Percentiles rank a stretch among this genome's conserved stretches.
Conservation (phyloP, 2,797 vertebrate species). For the Cyprinodon diabolis region DNA sequence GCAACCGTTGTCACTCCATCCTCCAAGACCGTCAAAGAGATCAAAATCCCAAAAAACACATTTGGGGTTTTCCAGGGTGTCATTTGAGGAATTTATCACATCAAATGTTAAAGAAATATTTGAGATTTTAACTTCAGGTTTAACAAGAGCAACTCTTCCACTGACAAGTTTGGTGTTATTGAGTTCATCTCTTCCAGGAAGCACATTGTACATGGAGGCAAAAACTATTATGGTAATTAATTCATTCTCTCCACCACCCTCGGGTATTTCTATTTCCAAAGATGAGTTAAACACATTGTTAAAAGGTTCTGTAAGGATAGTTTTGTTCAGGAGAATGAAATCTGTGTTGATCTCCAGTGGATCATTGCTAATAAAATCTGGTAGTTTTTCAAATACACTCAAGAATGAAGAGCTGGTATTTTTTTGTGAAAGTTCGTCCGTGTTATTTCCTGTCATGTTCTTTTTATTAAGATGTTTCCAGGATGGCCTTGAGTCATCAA, state of each 20-base stretch:
- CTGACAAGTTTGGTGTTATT: slow-evolving; percentile 21
- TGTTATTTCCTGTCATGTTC: too few relatives aligned
- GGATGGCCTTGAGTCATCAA: background rate
- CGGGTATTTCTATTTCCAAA: slow-evolving; percentile 70
- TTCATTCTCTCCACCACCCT: background rate
- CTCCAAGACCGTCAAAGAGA: slow-evolving; percentile 39
- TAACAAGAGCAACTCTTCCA: background rate
- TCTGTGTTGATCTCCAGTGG: slow-evolving; percentile 48
- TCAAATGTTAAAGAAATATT: slow-evolving; percentile 83
- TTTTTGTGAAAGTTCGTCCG: too few relatives aligned
- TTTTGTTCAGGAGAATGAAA: slow-evolving; percentile 72
- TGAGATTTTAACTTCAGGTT: slow-evolving; percentile 35
- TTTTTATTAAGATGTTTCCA: slow-evolving; percentile 70
- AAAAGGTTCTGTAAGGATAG: slow-evolving; percentile 34
- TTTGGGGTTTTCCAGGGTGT: slow-evolving; percentile 38
- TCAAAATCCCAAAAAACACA: slow-evolving; percentile 94
- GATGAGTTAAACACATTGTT: slow-evolving; percentile 73
- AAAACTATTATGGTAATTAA: slow-evolving; percentile 58
- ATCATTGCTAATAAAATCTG: slow-evolving; percentile 4
- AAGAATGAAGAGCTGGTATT: slow-evolving; percentile 73
- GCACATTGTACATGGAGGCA: slow-evolving; percentile 72
- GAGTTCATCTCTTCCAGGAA: slow-evolving; percentile 39
- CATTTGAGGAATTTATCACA: slow-evolving; percentile 40
- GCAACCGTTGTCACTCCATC: slow-evolving; percentile 71
- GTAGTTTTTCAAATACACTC: slow-evolving; percentile 77